Conservation (phyloP, 2,113 vertebrate species). For the Camelus bactrianus region DNA sequence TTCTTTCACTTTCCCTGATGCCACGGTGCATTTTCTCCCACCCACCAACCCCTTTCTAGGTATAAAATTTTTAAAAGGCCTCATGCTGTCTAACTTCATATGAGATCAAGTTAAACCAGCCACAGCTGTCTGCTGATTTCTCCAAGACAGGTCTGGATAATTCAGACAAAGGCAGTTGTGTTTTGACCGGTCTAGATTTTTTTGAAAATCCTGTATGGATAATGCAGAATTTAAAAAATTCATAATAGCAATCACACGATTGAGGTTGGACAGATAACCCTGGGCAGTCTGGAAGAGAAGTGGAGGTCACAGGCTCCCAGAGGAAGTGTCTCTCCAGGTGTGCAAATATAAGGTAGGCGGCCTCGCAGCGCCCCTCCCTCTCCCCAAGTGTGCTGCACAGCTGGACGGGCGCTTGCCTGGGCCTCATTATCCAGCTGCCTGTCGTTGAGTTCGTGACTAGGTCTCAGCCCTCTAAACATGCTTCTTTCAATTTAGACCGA, state of each 20-base stretch:
- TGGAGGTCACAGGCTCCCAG: neutral
- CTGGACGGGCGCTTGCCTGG: rapidly evolving
- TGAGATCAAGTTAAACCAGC: neutral
- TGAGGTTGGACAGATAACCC: no score
- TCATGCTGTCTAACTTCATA: neutral
- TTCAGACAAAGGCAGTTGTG: neutral
- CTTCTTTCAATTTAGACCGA: neutral
- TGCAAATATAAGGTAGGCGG: neutral
- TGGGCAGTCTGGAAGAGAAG: neutral
- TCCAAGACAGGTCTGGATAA: neutral
- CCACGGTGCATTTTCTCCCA: no score
- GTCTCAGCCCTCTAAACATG: neutral
- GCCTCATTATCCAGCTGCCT: neutral
- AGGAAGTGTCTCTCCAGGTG: neutral
- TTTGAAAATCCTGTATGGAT: neutral
- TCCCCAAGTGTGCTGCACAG: rapidly evolving
- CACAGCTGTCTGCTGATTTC: neutral
- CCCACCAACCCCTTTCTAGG: neutral
- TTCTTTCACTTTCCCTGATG: neutral
- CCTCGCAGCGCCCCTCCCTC: rapidly evolving
- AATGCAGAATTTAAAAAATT: neutral
- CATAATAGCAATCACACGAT: neutral
- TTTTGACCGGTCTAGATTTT: neutral
- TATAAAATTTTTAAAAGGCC: neutral
- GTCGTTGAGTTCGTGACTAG: neutral